A percentile compares a stretch with the other conserved stretches of the same genome.
phyloP scores from a whole-genome alignment of 2,888 invertebrate genomes.

The Nephrotoma appendiculata region DNA sequence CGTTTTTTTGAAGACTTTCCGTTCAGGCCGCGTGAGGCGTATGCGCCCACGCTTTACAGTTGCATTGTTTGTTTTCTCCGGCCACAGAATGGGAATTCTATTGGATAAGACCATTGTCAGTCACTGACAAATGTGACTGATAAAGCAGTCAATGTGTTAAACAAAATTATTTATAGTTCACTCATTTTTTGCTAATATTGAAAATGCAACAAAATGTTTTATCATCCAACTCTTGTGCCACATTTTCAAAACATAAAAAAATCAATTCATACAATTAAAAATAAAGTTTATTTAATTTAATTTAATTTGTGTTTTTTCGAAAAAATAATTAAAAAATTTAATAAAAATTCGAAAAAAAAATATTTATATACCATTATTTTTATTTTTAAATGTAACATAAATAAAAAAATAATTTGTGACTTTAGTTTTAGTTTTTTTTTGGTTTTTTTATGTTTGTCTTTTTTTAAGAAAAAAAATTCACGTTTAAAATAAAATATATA shows the following conservation, averaged over 20 bases:
- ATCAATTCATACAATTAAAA: neutral
- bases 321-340: neutral
- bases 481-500: neutral
- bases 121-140: too few species aligned
- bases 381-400: neutral
- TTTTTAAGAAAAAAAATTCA: neutral
- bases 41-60: too few species aligned
- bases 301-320: neutral
- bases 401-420: neutral
- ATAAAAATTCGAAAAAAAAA: neutral
- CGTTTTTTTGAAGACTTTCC: too few species aligned
- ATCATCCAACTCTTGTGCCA: neutral
- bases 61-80: too few species aligned
- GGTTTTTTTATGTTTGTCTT: neutral
- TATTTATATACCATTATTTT: neutral
- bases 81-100: too few species aligned
- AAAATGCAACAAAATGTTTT: neutral
- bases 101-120: too few species aligned
- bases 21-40: too few species aligned
- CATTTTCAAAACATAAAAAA: neutral
- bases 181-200: neutral
- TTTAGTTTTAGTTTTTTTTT: neutral
- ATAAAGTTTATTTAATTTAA: neutral
- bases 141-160: too few species aligned
- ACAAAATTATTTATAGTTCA: neutral